phyloP scores from a whole-genome alignment of 2,113 vertebrate species.

The Sylvietta virens region DNA sequence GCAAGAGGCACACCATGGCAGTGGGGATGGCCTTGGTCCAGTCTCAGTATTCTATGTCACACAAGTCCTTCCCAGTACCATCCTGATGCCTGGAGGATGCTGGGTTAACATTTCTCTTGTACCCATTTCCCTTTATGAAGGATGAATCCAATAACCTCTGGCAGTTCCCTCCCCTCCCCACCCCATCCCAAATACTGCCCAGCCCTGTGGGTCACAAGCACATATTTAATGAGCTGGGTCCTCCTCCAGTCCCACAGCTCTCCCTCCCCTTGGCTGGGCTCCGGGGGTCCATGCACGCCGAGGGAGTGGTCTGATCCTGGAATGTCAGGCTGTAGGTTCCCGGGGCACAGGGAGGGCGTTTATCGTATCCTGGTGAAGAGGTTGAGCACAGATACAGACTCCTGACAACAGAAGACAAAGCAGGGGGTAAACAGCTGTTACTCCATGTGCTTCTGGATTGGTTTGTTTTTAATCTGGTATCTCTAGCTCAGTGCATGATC shows the following conservation, averaged over 20 bases:
- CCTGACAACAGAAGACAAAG: constrained; percentile 63
- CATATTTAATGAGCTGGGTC: constrained; percentile 64
- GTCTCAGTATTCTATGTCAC: neutral
- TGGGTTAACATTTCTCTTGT: neutral
- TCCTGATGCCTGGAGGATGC: neutral
- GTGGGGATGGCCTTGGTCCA: neutral
- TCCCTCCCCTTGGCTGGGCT: neutral
- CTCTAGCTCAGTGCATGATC: neutral
- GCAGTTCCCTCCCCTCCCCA: constrained; percentile 10
- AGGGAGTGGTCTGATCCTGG: constrained; percentile 18
- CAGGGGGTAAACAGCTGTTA: neutral
- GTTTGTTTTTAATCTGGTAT: neutral
- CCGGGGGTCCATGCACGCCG: constrained; percentile 21
- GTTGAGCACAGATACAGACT: constrained; percentile 90
- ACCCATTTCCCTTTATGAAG: neutral
- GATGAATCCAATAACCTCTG: neutral
- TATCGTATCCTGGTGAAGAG: constrained; percentile 96
- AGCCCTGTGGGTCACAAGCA: constrained; percentile 41
- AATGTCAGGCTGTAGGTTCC: neutral
- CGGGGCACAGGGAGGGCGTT: neutral
- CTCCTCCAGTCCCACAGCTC: constrained; percentile 2
- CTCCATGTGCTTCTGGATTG: rapidly evolving
- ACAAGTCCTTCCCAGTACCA: neutral
- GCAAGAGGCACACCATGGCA: neutral
- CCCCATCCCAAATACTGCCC: constrained; percentile 45